Conservation (phyloP, 2,888 invertebrate genomes). For the Nasonia oneida region DNA sequence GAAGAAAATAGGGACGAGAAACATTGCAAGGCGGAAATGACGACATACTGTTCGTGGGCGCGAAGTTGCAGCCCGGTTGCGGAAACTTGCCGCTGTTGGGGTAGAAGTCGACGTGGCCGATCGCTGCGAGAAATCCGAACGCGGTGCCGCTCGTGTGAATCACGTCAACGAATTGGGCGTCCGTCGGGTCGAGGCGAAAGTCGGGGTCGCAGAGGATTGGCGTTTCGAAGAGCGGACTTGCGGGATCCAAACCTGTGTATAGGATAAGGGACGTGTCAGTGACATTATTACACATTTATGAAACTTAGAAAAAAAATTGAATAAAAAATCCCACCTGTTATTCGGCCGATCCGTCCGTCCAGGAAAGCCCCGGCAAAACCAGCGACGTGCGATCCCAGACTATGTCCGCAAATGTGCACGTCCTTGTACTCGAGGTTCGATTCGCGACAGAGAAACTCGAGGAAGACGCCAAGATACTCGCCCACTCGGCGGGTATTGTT, state of each 20-base stretch:
- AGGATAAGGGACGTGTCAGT: too few relatives aligned
- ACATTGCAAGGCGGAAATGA: too few relatives aligned
- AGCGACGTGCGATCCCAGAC: slow-evolving; percentile 77
- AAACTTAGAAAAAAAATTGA: too few relatives aligned
- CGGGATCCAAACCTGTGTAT: slow-evolving; percentile 82
- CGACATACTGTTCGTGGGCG: slow-evolving; percentile 70
- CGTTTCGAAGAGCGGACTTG: slow-evolving; percentile 83
- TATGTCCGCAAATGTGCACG: slow-evolving; percentile 77
- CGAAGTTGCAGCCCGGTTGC: slow-evolving; percentile 84
- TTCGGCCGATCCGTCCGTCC: slow-evolving; percentile 75
- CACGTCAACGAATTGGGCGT: slow-evolving; percentile 87
- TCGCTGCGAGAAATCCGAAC: slow-evolving; percentile 82
- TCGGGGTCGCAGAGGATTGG: slow-evolving; percentile 71
- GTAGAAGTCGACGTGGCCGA: slow-evolving; percentile 88
- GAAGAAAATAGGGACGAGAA: background rate
- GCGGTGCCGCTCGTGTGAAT: slow-evolving; percentile 87
- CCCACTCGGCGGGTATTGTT: slow-evolving; percentile 73
- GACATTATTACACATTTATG: too few relatives aligned
- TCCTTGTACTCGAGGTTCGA: slow-evolving; percentile 73
- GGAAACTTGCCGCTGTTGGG: slow-evolving; percentile 85
- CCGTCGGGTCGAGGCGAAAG: slow-evolving; percentile 82
- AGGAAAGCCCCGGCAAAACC: slow-evolving; percentile 72
- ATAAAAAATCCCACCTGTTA: slow-evolving; percentile 76
- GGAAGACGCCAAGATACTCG: slow-evolving; percentile 71
- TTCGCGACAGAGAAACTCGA: slow-evolving; percentile 72